Evolutionary conservation across 2,113 vertebrate species (phyloP), one percentile per base, ranked within the genome.

Genomic region (Pollachius pollachius): DNA sequence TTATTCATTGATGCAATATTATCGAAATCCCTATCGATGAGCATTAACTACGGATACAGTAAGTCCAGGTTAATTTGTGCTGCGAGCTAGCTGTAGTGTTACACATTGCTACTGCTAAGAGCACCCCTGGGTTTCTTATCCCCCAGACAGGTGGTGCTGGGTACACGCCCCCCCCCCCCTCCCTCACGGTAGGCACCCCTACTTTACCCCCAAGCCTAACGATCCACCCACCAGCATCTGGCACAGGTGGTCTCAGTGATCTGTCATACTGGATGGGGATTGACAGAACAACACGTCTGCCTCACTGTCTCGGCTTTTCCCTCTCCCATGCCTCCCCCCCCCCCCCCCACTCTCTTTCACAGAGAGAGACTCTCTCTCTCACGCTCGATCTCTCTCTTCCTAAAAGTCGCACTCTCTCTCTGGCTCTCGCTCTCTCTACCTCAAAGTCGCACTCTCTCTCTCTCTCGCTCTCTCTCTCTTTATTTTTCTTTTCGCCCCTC

Each of bases 161-260:
- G 74, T 77, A 78, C 75, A 74, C 71, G 61, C 62, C 48, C 78
- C 74, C 23, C 23, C 23, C n/a, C 23, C 69, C 65, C 80, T 81
- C 78, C 90, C 85, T 87, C 30, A 34, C 78, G 79, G 72, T 82
- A 83, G 83, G 84, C 78, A 69, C 67, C 72, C 81, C 73, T 82
- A 71, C 74, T 84, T 80, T 80, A 82, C 82, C 74, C 75, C 67
- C 78, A 78, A 21, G 52, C 65, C 80, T 87, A 86, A 85, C 86
- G 81, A 89, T 87, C 67, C 69, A 48, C 41, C 60, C 78, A 77
- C 75, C 71, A 86, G 78, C 85, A 89, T 85, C 86, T 90, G 87
- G 86, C 18, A 65, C 77, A 68, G 74, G 67, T 76, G 80, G 75
- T 56, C 66, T 65, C 57, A 64, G 78, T 54, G 64, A 87, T 85